Evolutionary conservation across 2,797 vertebrate genomes (phyloP).

Genomic region (Brachymystax lenok): DNA sequence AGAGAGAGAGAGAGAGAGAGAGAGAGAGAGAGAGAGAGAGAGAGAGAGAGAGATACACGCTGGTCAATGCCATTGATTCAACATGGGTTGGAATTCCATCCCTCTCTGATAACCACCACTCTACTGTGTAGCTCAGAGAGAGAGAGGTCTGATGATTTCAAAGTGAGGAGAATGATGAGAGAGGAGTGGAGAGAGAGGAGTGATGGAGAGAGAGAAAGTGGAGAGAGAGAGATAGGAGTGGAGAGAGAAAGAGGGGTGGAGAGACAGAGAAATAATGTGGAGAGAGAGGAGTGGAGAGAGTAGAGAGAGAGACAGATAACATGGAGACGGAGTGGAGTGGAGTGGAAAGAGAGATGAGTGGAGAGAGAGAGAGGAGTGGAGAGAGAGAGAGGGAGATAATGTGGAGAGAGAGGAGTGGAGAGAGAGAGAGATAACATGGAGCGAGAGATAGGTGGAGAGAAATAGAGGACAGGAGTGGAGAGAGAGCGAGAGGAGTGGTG

Average conservation of each 20-base stretch:
- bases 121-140: too few species aligned
- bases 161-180: not conserved
- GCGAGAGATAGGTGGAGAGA: too few species aligned
- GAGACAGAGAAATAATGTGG: not conserved
- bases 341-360: not conserved
- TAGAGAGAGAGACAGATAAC: not conserved
- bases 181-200: not conserved
- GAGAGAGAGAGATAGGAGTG: too few species aligned
- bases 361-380: not conserved
- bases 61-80: too few species aligned
- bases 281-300: not conserved
- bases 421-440: too few species aligned
- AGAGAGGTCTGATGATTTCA: not conserved
- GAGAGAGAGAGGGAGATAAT: not conserved
- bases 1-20: not conserved
- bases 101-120: too few species aligned
- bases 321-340: not conserved
- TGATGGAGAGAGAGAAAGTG: not conserved
- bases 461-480: too few species aligned
- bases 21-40: too few species aligned
- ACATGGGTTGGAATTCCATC: too few species aligned
- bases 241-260: not conserved
- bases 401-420: too few species aligned
- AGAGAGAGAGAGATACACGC: too few species aligned
- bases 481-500: too few species aligned